These are phyloP conservation scores for Nephrotoma guestfalica DNA, from an alignment of 2,888 invertebrate species.

Conservation along the genomic window DNA sequence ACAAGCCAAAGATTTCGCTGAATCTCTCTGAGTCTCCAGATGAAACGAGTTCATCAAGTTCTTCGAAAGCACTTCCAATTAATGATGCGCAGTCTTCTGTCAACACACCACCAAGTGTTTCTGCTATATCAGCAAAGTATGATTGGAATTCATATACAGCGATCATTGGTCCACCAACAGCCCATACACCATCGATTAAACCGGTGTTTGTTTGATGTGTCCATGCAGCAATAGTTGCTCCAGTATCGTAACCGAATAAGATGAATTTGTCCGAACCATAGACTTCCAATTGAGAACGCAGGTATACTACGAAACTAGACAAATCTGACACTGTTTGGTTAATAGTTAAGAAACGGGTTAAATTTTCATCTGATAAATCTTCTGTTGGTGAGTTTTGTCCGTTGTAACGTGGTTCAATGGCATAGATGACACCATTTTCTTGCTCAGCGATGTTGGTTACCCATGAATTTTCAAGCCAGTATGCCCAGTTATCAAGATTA, in stretches of 20 bases:
- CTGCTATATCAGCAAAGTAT: background rate
- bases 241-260: background rate
- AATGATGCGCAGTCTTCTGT: background rate
- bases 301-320: background rate
- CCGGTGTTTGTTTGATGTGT: background rate
- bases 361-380: background rate
- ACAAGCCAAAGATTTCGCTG: background rate
- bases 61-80: background rate
- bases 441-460: background rate
- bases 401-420: background rate
- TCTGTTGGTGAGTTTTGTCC: background rate
- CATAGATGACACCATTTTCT: background rate
- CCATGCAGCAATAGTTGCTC: background rate
- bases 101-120: background rate
- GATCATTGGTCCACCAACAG: background rate
- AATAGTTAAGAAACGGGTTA: background rate
- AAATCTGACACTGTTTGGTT: background rate
- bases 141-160: background rate
- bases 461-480: background rate
- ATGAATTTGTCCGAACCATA: background rate
- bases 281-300: background rate
- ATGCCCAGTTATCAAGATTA: background rate
- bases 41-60: background rate
- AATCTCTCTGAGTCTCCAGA: background rate
- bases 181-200: background rate